Conservation (phyloP, 2,113 vertebrate species). For the Callipepla californica region DNA sequence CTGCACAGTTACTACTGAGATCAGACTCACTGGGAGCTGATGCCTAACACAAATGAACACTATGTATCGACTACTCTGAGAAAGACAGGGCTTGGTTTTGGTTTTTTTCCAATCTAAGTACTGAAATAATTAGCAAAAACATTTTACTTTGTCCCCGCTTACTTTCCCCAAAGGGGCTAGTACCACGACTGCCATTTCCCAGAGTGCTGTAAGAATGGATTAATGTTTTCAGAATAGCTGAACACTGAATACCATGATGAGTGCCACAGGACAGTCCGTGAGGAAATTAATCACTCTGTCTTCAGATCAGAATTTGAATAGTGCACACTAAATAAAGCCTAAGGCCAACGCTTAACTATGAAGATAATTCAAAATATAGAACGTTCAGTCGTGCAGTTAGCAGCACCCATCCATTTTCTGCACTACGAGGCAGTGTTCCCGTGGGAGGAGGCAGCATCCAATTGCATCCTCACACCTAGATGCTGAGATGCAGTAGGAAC, state of each 20-base stretch:
- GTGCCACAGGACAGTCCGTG: conserved; percentile 52
- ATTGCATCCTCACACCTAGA: conserved; percentile 3
- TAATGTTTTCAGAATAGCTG: conserved; percentile 26
- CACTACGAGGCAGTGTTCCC: conserved; percentile 26
- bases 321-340: conserved; percentile 48
- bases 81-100: not conserved
- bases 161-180: conserved; percentile 22
- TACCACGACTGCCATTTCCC: conserved; percentile 17
- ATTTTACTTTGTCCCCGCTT: conserved; percentile 57
- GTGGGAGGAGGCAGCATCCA: conserved; percentile 33
- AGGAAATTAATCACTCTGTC: conserved; percentile 64
- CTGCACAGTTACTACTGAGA: not conserved
- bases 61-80: not conserved
- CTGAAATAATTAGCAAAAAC: not conserved
- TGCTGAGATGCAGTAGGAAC: not conserved
- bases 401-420: conserved; percentile 33
- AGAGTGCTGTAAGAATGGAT: conserved; percentile 55
- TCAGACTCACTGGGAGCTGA: not conserved
- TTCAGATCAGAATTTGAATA: conserved; percentile 53
- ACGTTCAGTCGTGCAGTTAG: conserved; percentile 26
- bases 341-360: conserved; percentile 50
- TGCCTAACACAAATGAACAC: conserved; percentile 7
- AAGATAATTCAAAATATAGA: conserved; percentile 56
- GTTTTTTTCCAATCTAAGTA: not conserved
- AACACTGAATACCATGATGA: conserved; percentile 39